Evolutionary conservation across 2,113 vertebrate species (phyloP), one percentile per base, ranked within the genome.

Genomic region (Aegotheles bennettii): DNA sequence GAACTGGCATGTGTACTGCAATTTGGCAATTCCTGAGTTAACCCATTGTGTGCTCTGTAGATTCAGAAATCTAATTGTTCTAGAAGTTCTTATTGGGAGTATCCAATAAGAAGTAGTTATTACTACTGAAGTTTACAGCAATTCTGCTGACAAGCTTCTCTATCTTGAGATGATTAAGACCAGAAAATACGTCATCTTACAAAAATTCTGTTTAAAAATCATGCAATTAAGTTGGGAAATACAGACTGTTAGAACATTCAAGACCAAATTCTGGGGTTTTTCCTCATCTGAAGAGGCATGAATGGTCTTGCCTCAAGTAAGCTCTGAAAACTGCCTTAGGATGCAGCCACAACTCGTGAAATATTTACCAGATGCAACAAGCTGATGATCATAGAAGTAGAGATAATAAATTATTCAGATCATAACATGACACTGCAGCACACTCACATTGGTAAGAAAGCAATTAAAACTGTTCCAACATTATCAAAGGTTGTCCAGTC

Each of bases 21-120:
- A 68, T 18, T 53, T 17, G 13, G 10, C 19, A 85, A 42, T 7
- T 83, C 43, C 33, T 14, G 13, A 75, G 23, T 42, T 71, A 82
- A 82, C 7, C 6, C 33, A 19, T 0, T 65, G 3, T 65, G 3
- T 31, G 5, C 35, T 86, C 31, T 13, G 4, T 1, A 51, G 25
- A 67, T 59, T 77, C 21, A 63, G 10, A 74, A 87, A 74, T 25
- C 3, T 33, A 65, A 40, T 36, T 74, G 48, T 16, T 67, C n/a
- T 31, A 45, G 26, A 69, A 69, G 48, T 70, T 76, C 42, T 47
- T 40, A 68, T 0, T 29, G 19, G 12, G 25, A 69, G 2, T 15
- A 38, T 17, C 21, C 73, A 84, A 31, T n/a, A n/a, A n/a, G n/a
- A n/a, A n/a, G n/a, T n/a, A n/a, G n/a, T 68, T 67, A 84, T 26